Conservation (phyloP, 2,888 invertebrate species). For the Melanostoma mellinum region DNA sequence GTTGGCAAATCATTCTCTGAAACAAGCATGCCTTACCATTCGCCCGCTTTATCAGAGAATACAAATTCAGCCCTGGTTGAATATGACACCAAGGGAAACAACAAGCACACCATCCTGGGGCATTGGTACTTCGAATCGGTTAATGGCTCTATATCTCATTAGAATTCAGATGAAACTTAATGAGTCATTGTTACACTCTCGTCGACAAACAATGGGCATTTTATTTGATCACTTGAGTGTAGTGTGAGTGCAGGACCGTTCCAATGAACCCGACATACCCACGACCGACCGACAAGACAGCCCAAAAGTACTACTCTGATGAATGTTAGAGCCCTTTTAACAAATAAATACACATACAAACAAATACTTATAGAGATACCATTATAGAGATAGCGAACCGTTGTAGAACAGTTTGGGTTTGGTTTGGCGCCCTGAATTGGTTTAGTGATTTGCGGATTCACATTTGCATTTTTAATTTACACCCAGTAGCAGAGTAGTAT, state of each 20-base stretch:
- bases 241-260: constrained; percentile 50
- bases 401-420: not conserved
- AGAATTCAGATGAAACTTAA: constrained; percentile 82
- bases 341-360: constrained; percentile 19
- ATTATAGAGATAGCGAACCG: constrained; percentile 2
- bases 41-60: too few species aligned
- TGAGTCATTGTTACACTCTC: constrained; percentile 81
- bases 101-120: constrained; percentile 39
- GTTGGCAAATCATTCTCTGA: too few species aligned
- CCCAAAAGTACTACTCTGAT: constrained; percentile 13
- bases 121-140: constrained; percentile 56
- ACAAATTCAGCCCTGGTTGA: constrained; percentile 29
- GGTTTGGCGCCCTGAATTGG: constrained; percentile 12
- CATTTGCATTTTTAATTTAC: constrained; percentile 72
- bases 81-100: constrained; percentile 13
- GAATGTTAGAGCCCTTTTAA: constrained; percentile 13
- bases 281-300: not conserved
- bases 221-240: constrained; percentile 77
- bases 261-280: constrained; percentile 47
- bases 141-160: constrained; percentile 80
- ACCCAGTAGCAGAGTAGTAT: constrained; percentile 3
- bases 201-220: constrained; percentile 78
- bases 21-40: too few species aligned
- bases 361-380: constrained; percentile 5
- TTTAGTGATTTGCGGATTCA: constrained; percentile 69